Evolutionary conservation across 1,140 invertebrate species (phyloP).

Genomic region (Coenobita brevimanus): DNA sequence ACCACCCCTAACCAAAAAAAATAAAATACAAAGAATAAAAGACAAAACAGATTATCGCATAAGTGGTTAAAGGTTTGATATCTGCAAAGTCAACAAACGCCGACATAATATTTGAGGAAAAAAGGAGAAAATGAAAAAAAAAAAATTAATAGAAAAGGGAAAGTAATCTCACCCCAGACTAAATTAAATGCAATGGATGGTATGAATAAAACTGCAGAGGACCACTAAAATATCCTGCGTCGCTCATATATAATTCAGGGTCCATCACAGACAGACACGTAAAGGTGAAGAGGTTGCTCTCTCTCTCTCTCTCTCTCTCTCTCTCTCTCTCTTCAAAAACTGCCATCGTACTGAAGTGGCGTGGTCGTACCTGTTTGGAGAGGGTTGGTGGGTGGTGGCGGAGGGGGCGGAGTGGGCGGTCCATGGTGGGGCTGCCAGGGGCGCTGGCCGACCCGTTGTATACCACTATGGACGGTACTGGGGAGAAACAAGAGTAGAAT

Average conservation of each 20-base stretch:
- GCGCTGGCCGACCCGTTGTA: slow-evolving; percentile 54
- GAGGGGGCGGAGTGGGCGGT: slow-evolving; percentile 21
- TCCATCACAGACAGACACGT: too few species aligned
- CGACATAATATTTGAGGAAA: not conserved
- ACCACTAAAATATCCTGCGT: not conserved
- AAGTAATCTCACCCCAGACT: too few species aligned
- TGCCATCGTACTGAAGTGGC: too few species aligned
- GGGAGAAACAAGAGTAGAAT: too few species aligned
- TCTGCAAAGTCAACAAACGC: too few species aligned
- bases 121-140: not conserved
- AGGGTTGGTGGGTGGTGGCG: slow-evolving; percentile 25
- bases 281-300: too few species aligned
- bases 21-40: not conserved
- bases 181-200: not conserved
- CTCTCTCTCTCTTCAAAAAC: too few species aligned
- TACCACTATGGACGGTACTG: slow-evolving; percentile 59
- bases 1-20: too few species aligned
- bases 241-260: too few species aligned
- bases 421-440: slow-evolving; percentile 53
- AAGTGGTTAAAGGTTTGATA: too few species aligned
- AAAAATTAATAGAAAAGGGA: not conserved
- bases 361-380: slow-evolving; percentile 49
- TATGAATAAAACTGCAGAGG: not conserved
- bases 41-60: too few species aligned
- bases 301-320: not conserved